These are phyloP conservation scores for Podarcis siculus DNA, from an alignment of 2,797 vertebrate genomes.

Conservation along the genomic window DNA sequence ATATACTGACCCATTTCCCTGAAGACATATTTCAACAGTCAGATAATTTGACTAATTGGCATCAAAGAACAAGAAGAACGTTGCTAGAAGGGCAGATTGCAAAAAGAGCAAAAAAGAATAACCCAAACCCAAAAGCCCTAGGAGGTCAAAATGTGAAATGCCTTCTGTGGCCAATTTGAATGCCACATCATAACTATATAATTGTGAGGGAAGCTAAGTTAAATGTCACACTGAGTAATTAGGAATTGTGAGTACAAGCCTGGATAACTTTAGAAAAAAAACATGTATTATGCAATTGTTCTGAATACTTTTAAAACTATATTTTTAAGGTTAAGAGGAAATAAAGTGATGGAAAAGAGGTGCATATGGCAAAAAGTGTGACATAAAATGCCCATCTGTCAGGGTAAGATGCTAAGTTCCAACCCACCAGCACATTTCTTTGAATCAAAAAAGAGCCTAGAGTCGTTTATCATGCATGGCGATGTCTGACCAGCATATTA, in stretches of 20 bases:
- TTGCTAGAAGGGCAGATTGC: constrained; percentile 53
- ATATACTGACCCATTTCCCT: constrained; percentile 36
- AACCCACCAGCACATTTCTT: background rate
- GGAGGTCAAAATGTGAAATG: constrained; percentile 34
- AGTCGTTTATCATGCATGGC: background rate
- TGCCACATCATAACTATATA: constrained; percentile 48
- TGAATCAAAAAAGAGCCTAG: background rate
- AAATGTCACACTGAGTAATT: constrained; percentile 74
- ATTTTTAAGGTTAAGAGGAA: constrained; percentile 49
- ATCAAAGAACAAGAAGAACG: constrained; percentile 54
- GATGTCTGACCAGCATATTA: background rate
- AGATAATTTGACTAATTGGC: constrained; percentile 57
- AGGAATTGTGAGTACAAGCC: constrained; percentile 61
- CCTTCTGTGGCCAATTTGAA: constrained; percentile 53
- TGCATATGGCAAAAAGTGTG: constrained; percentile 51
- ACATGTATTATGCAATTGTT: constrained; percentile 34
- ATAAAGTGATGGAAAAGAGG: background rate
- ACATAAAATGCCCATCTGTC: background rate
- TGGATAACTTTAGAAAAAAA: constrained; percentile 55
- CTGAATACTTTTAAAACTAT: constrained; percentile 55
- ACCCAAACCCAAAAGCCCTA: background rate
- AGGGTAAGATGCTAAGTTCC: background rate
- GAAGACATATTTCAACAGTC: constrained; percentile 43
- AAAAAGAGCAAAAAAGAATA: constrained; percentile 57
- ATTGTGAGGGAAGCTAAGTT: constrained; percentile 62